phyloP scores from a whole-genome alignment of 1,140 invertebrate genomes.

The Leptinotarsa lineolata region DNA sequence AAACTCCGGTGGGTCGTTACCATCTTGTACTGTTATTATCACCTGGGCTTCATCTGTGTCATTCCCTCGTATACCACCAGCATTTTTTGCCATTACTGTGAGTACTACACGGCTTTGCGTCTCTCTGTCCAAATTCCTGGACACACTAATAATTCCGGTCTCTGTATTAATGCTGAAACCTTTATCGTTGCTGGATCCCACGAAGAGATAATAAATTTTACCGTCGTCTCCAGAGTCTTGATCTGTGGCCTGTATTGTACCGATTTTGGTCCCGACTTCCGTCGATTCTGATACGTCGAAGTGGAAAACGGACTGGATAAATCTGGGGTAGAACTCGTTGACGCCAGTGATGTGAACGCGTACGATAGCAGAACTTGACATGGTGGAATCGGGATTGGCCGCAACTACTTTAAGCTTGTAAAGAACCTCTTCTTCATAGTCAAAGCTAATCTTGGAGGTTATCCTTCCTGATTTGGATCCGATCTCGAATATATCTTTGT shows the following conservation, averaged over 20 bases:
- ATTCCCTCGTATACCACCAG: constrained; percentile 88
- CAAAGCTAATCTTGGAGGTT: constrained; percentile 76
- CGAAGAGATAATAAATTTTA: constrained; percentile 87
- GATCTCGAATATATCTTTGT: constrained; percentile 74
- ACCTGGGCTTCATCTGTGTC: constrained; percentile 95
- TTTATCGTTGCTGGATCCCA: constrained; percentile 89
- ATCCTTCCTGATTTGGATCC: constrained; percentile 78
- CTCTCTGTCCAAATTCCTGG: constrained; percentile 83
- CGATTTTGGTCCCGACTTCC: constrained; percentile 82
- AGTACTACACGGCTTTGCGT: constrained; percentile 87
- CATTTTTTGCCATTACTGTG: constrained; percentile 93
- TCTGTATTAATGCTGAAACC: constrained; percentile 87
- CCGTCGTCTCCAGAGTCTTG: constrained; percentile 91
- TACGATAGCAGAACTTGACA: constrained; percentile 75
- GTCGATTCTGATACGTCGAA: constrained; percentile 94
- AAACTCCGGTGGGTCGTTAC: constrained; percentile 94
- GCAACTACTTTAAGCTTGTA: constrained; percentile 84
- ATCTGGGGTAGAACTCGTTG: constrained; percentile 92
- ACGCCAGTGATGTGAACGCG: constrained; percentile 82
- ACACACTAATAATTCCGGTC: constrained; percentile 82
- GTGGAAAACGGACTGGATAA: constrained; percentile 88
- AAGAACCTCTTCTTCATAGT: constrained; percentile 82
- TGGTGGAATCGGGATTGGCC: constrained; percentile 82
- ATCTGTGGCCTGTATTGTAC: constrained; percentile 86
- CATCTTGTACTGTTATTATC: constrained; percentile 90